phyloP scores from a whole-genome alignment of 37 sponge, comb jelly and placozoan species.

The Eunapius fragilis region DNA sequence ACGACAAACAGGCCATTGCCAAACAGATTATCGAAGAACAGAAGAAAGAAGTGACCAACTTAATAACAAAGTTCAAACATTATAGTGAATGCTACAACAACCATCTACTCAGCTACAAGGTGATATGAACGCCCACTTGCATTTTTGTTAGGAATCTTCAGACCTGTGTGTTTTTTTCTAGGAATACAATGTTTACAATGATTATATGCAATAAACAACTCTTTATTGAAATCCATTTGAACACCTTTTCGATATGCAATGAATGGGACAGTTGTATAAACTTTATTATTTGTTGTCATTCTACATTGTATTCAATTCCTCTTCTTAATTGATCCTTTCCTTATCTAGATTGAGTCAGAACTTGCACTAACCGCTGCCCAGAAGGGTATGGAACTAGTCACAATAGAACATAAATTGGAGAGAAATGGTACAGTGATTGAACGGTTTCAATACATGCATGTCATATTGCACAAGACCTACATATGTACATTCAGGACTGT shows the following conservation, averaged over 20 bases:
- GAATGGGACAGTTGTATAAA: too few relatives aligned
- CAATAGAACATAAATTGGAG: slow-evolving; percentile 36
- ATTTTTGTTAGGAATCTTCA: too few relatives aligned
- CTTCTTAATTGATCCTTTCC: too few relatives aligned
- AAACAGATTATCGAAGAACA: slow-evolving; percentile 29
- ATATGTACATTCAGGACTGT: too few relatives aligned
- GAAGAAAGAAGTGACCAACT: slow-evolving; percentile 2
- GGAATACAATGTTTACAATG: too few relatives aligned
- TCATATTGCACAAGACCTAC: not conserved
- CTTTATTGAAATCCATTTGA: too few relatives aligned
- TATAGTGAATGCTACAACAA: slow-evolving; percentile 51
- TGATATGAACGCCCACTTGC: not conserved
- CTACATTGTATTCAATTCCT: too few relatives aligned
- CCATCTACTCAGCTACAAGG: slow-evolving; percentile 50
- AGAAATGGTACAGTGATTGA: slow-evolving; percentile 37
- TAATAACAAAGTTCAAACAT: slow-evolving; percentile 25
- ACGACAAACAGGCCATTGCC: slow-evolving; percentile 32
- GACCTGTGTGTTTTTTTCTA: too few relatives aligned
- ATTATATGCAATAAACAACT: too few relatives aligned
- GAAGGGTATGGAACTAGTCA: slow-evolving; percentile 33
- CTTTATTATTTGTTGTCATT: too few relatives aligned
- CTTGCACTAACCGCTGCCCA: slow-evolving; percentile 30
- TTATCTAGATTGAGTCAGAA: slow-evolving; percentile 58
- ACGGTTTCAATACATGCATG: not conserved
- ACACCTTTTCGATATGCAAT: too few relatives aligned